Evolutionary conservation across 2,797 vertebrate species (phyloP), one percentile per base, ranked within the genome.

Genomic region (Silurus aristotelis): DNA sequence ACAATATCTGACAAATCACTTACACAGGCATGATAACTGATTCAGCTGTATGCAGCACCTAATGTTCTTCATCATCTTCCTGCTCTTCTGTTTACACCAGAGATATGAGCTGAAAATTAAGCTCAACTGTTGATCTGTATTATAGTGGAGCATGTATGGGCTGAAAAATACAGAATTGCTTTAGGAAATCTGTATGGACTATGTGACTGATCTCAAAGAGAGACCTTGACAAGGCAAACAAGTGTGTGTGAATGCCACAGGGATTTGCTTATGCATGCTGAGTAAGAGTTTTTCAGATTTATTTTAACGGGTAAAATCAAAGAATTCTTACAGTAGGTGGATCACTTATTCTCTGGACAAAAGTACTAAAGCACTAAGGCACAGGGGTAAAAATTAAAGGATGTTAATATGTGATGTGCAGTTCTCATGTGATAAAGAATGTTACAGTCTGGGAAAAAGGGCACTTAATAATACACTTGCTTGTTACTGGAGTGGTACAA

Each of bases 211-310:
- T 55, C 48, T 56, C 14, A 56, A 76, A 76, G 52, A 56, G 55
- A 52, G 43, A 48, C 22, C 12, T 73, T 14, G 71, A 6, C 43
- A n/a, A 8, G 15, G n/a, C 72, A 76, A 76, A 19, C 52, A 19
- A 27, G 55, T 76, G n/a, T 56, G 72, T 25, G 52, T 56, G 48
- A 25, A 17, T 55, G 72, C 6, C 71, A 55, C 72, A 27, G 48
- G 72, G n/a, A 55, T 56, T 72, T 48, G 20, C 20, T 14, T 72
- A 13, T 72, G 70, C 43, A 22, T 46, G 38, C 70, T n/a, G 71
- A 56, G 52, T 76, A 52, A 27, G 48, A 75, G 15, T 17, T 75
- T 75, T 55, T 2, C 72, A 55, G 72, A 76, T 76, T 19, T 76
- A 56, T 56, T 75, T 75, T 75, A 56, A 76, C 48, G 22, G 22